phyloP scores from a whole-genome alignment of 2,888 invertebrate genomes.

The Eupithecia pulchellata region DNA sequence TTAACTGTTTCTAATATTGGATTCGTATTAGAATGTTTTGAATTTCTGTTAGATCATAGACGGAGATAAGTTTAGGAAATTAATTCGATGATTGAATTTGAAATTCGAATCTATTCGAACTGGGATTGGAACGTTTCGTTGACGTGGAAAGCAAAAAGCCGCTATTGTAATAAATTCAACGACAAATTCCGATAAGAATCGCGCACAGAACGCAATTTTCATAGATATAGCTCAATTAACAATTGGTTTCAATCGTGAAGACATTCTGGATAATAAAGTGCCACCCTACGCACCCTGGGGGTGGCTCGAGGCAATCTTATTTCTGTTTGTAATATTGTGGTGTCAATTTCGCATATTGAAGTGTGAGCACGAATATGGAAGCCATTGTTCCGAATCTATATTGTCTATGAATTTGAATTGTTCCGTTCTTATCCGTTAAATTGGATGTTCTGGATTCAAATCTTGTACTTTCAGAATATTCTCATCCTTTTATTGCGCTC shows the following conservation, averaged over 20 bases:
- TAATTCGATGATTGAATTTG: slow-evolving; percentile 40
- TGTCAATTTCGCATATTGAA: slow-evolving; percentile 85
- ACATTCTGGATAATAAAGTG: slow-evolving; percentile 83
- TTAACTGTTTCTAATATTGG: slow-evolving; percentile 30
- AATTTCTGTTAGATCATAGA: slow-evolving; percentile 33
- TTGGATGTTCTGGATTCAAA: slow-evolving; percentile 52
- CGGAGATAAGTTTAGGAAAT: slow-evolving; percentile 16
- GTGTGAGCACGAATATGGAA: slow-evolving; percentile 76
- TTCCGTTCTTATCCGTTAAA: slow-evolving; percentile 62
- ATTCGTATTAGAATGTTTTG: slow-evolving; percentile 30
- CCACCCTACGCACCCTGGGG: slow-evolving; percentile 64
- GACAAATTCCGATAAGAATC: slow-evolving; percentile 83
- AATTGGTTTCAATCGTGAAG: slow-evolving; percentile 85
- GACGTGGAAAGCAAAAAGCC: slow-evolving; percentile 67
- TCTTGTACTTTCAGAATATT: slow-evolving; percentile 38
- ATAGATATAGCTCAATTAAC: slow-evolving; percentile 86
- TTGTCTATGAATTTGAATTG: slow-evolving; percentile 73
- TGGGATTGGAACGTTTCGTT: slow-evolving; percentile 61
- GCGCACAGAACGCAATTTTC: slow-evolving; percentile 81
- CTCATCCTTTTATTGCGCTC: slow-evolving; percentile 30
- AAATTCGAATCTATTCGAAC: slow-evolving; percentile 53
- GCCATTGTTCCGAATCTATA: slow-evolving; percentile 68
- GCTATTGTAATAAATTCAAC: slow-evolving; percentile 77
- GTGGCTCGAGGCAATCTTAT: slow-evolving; percentile 80
- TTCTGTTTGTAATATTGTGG: slow-evolving; percentile 85